These are phyloP conservation scores for Ecdyonurus torrentis DNA, from an alignment of 2,888 invertebrate genomes.

Conservation along the genomic window DNA sequence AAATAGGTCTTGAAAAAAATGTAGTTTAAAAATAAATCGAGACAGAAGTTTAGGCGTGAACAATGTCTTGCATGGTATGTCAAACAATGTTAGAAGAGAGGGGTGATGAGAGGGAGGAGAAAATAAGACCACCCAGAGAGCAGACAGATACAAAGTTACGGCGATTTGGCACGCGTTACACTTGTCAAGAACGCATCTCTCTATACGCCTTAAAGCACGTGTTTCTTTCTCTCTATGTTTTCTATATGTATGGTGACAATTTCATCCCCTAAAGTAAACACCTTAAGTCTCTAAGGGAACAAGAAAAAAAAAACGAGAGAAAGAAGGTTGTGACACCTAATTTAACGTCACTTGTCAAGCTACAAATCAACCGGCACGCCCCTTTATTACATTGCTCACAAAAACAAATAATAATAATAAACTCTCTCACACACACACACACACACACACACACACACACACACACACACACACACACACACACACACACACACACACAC, in stretches of 20 bases:
- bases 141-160: background rate
- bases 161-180: background rate
- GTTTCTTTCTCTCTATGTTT: background rate
- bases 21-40: background rate
- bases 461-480: too few relatives aligned
- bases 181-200: background rate
- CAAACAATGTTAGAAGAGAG: background rate
- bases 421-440: too few relatives aligned
- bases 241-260: background rate
- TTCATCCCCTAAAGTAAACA: background rate
- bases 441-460: too few relatives aligned
- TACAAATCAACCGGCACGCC: background rate
- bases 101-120: background rate
- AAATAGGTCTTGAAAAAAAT: background rate
- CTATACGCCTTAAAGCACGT: background rate
- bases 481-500: too few relatives aligned
- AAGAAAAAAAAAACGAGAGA: background rate
- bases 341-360: too few relatives aligned
- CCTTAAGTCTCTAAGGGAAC: background rate
- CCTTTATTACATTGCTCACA: background rate
- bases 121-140: background rate
- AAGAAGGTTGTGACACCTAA: background rate
- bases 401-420: too few relatives aligned
- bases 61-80: background rate
- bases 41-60: background rate